phyloP scores from a whole-genome alignment of 2,888 invertebrate species.

The Drosophila kanekoi region DNA sequence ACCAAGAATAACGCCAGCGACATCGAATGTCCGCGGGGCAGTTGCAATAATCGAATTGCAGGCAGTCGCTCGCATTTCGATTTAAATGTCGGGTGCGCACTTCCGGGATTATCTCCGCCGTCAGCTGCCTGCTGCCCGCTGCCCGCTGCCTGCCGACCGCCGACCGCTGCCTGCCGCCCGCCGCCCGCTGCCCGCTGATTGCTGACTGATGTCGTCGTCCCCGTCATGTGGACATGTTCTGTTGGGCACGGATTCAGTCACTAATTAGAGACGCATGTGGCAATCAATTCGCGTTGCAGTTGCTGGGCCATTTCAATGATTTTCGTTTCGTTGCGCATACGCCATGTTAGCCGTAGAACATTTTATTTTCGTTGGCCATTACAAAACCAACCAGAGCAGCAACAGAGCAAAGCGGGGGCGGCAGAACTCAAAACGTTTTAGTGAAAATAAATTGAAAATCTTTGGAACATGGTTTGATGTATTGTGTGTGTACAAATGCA shows the following conservation, averaged over 20 bases:
- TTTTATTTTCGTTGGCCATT: constrained; percentile 56
- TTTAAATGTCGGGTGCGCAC: constrained; percentile 68
- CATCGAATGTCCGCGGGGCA: constrained; percentile 5
- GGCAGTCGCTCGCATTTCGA: constrained; percentile 51
- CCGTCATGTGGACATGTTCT: constrained; percentile 21
- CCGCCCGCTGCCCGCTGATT: neutral
- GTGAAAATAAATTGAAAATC: constrained; percentile 78
- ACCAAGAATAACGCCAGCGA: constrained; percentile 26
- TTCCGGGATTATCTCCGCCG: constrained; percentile 63
- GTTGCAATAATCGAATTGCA: constrained; percentile 65
- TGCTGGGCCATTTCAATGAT: constrained; percentile 65
- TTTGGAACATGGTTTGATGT: constrained; percentile 74
- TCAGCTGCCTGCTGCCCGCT: neutral
- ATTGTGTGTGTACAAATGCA: constrained; percentile 17
- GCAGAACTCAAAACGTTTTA: constrained; percentile 67
- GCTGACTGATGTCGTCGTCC: constrained; percentile 5
- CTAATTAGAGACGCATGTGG: constrained; percentile 76
- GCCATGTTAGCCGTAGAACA: constrained; percentile 37
- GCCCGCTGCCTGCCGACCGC: neutral
- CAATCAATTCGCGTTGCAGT: constrained; percentile 72
- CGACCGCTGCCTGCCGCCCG: neutral
- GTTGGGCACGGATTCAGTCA: constrained; percentile 22
- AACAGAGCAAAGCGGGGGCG: constrained; percentile 31
- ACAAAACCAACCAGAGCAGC: constrained; percentile 37
- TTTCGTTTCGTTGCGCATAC: constrained; percentile 48